Base-by-base conservation (phyloP, 2,888 invertebrate genomes). In the Apoderus coryli region DNA sequence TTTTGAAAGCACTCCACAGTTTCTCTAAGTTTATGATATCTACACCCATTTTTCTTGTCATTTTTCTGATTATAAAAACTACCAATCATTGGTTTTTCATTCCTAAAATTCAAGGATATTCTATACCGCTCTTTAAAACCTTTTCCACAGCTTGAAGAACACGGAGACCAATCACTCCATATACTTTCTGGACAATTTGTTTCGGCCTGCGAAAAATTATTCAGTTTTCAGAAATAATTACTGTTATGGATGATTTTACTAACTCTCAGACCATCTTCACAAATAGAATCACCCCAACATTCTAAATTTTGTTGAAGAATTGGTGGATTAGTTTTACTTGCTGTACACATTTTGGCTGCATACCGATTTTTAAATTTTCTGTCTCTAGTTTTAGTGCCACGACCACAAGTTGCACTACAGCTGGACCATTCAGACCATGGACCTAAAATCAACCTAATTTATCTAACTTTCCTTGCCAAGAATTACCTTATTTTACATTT, bases 81-180 rank as follows among this genome's bases (percentile, higher is more conserved):
- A n/a, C n/a, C n/a, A n/a, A n/a, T n/a, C 55, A 14, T 48, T 48
- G 4, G 45, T 46, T 1, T 57, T 56, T 11, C 23, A 29, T 10
- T 31, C 35, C 29, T n/a, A n/a, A n/a, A n/a, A n/a, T 61, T 52
- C 3, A 49, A 35, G 2, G 50, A 47, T 4, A 55, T 33, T 7
- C 78, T 60, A 24, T 69, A 67, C 31, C 81, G 66, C 43, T 68
- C 61, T 34, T 70, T 65, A 12, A 65, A 63, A 0, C 85, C 86
- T 41, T 73, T 74, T 2, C 84, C 86, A 52, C 88, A 89, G 0
- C 70, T 68, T 14, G 72, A 72, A 9, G 78, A 71, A 53, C 88
- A 88, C 2, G 81, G 74, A 2, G 80, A 75, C 82, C 86, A 88
- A 6, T 67, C 64, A 26, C 79, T 76, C 88, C 88, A 88, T 3